Evolutionary conservation across 1,140 invertebrate genomes (phyloP).

Genomic region (Mylabris phalerata): DNA sequence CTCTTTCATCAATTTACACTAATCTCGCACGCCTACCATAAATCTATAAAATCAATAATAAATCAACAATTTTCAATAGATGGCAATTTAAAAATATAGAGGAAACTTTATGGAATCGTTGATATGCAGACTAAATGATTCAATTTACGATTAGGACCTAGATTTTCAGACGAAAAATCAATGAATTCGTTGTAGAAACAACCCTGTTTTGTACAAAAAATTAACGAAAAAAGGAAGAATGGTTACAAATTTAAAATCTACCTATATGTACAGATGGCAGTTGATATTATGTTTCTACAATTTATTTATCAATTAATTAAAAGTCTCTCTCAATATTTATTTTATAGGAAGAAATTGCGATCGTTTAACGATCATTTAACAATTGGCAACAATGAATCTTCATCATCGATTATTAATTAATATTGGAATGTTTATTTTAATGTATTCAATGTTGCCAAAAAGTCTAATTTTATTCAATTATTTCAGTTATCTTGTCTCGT

Average conservation of each 20-base stretch:
- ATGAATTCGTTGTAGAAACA: not conserved
- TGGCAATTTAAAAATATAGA: no score
- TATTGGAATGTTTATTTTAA: not conserved
- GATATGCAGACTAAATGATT: no score
- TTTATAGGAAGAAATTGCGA: conserved; percentile 13
- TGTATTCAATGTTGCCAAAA: not conserved
- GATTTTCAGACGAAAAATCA: no score
- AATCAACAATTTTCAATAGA: no score
- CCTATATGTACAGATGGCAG: conserved; percentile 28
- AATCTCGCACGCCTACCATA: no score
- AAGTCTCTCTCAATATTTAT: conserved; percentile 3
- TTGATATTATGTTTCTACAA: conserved; percentile 1
- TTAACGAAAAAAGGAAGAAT: not conserved
- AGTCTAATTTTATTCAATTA: not conserved
- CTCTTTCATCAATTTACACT: no score
- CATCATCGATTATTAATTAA: no score
- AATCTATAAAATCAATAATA: no score
- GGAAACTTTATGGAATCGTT: no score
- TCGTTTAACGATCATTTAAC: conserved; percentile 6
- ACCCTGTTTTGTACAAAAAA: not conserved
- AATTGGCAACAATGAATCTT: conserved; percentile 3
- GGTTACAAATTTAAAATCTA: not conserved
- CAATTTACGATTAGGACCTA: not conserved
- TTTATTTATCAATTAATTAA: conserved; percentile 1
- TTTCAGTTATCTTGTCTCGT: conserved; percentile 11